These are phyloP conservation scores for Hyposoter dolosus DNA, from an alignment of 2,888 invertebrate genomes.

Conservation along the genomic window DNA sequence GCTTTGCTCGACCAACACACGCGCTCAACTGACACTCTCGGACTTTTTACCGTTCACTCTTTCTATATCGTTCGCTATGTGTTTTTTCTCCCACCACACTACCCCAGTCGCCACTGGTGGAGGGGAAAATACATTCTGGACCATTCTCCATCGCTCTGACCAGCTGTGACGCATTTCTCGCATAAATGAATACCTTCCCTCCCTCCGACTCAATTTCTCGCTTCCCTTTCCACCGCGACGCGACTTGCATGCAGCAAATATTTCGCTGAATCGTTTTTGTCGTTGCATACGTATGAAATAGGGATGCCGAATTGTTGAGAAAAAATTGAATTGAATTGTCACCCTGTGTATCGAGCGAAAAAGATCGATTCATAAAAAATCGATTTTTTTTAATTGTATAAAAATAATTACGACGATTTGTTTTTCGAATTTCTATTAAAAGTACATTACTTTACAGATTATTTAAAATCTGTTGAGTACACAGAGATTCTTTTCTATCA, in stretches of 20 bases:
- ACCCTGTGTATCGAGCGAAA: too few species aligned
- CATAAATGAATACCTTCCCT: slow-evolving; percentile 42
- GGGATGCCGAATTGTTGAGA: too few species aligned
- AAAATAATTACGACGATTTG: too few species aligned
- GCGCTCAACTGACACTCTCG: slow-evolving; percentile 44
- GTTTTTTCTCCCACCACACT: slow-evolving; percentile 13
- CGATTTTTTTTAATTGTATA: too few species aligned
- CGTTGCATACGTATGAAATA: slow-evolving; percentile 6
- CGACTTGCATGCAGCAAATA: not conserved
- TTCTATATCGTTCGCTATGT: slow-evolving; percentile 20
- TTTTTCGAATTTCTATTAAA: too few species aligned
- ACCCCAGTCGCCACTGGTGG: not conserved
- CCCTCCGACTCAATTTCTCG: not conserved
- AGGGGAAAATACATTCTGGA: slow-evolving; percentile 40
- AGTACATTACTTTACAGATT: too few species aligned
- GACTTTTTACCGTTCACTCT: slow-evolving; percentile 56
- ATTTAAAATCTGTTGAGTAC: too few species aligned
- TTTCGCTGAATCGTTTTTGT: slow-evolving; percentile 32
- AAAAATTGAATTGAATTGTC: too few species aligned
- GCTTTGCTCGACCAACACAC: slow-evolving; percentile 3
- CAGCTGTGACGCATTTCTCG: slow-evolving; percentile 55
- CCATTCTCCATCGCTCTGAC: slow-evolving; percentile 46
- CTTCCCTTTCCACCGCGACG: not conserved
- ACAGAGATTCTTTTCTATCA: not conserved
- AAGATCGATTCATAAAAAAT: too few species aligned